Evolutionary conservation across 2,113 vertebrate genomes (phyloP).

Genomic region (Otocyon megalotis): DNA sequence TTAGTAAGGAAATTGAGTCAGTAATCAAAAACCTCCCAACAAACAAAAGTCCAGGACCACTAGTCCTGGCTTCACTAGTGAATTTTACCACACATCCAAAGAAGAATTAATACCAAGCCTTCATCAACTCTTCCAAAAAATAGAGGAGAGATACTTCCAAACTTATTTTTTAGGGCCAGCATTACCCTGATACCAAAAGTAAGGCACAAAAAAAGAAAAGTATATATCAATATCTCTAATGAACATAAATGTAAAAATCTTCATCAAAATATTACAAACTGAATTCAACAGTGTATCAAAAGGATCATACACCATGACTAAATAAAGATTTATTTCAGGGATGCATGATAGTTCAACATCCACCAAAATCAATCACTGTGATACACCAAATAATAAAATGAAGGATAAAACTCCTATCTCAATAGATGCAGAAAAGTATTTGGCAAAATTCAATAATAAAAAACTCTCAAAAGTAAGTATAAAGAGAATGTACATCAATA

Average conservation of each 20-base stretch:
- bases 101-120: neutral
- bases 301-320: neutral
- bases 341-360: neutral
- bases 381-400: neutral
- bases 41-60: neutral
- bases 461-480: neutral
- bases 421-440: neutral
- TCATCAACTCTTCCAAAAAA: neutral
- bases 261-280: neutral
- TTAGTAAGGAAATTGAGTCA: neutral
- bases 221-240: neutral
- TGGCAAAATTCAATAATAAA: neutral
- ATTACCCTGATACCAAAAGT: neutral
- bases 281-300: neutral
- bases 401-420: neutral
- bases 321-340: neutral
- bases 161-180: neutral
- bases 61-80: neutral
- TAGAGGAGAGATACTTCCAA: neutral
- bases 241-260: neutral
- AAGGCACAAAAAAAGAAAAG: neutral
- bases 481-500: neutral
- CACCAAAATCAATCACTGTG: neutral
- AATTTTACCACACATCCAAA: neutral
- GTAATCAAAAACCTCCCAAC: neutral